These are phyloP conservation scores for Drosophila nigrodunni DNA, from an alignment of 1,140 invertebrate species.

Conservation along the genomic window DNA sequence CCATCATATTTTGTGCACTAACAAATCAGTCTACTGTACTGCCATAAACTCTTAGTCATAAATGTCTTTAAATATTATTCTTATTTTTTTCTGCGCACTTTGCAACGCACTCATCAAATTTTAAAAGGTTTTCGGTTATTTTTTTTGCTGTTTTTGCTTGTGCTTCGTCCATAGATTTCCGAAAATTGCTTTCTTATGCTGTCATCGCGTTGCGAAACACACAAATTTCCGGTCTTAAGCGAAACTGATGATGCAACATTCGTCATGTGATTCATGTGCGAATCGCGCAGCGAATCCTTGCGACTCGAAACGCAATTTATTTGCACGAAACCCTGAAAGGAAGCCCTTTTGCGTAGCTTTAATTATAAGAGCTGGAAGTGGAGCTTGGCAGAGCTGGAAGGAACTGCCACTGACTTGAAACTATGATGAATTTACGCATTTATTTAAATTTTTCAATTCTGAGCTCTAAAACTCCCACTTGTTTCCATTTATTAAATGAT, in stretches of 20 bases:
- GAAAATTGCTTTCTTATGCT: slow-evolving; percentile 10
- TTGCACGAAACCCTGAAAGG: slow-evolving; percentile 28
- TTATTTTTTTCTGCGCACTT: background rate
- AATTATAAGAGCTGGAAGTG: slow-evolving; percentile 25
- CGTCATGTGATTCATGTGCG: slow-evolving; percentile 31
- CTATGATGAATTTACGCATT: too few relatives aligned
- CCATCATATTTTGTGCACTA: background rate
- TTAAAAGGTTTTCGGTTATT: background rate
- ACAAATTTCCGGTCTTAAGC: slow-evolving; percentile 40
- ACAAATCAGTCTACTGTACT: background rate
- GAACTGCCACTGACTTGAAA: too few relatives aligned
- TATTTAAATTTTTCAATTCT: too few relatives aligned
- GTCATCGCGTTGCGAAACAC: slow-evolving; percentile 22
- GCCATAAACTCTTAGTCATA: too few relatives aligned
- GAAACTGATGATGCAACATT: slow-evolving; percentile 44
- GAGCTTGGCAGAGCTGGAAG: background rate
- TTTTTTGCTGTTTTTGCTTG: background rate
- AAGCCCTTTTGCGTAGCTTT: slow-evolving; percentile 21
- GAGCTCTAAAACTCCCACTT: too few relatives aligned
- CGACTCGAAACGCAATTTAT: slow-evolving; percentile 34
- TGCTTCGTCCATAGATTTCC: too few relatives aligned
- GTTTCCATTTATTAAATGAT: too few relatives aligned
- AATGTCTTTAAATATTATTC: too few relatives aligned
- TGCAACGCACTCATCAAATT: background rate
- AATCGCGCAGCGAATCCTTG: slow-evolving; percentile 33